Conservation (phyloP, 2,888 invertebrate genomes). For the Rhagonycha lutea region DNA sequence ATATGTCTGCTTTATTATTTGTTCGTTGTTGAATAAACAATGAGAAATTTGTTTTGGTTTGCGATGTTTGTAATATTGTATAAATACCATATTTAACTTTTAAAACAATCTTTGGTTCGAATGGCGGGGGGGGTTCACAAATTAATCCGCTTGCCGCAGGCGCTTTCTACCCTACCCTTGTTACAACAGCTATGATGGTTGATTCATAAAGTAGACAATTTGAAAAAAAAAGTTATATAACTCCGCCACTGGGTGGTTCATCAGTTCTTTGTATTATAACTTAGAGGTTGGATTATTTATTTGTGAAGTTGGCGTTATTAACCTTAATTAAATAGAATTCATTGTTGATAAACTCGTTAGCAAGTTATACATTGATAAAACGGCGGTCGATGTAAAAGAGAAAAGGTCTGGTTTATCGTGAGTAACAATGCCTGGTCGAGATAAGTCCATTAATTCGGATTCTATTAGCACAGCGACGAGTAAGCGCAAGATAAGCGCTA, state of each 20-base stretch:
- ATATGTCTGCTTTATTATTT: no score
- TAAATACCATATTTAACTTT: no score
- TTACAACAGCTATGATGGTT: no score
- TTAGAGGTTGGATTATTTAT: neutral
- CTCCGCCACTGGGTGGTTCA: neutral
- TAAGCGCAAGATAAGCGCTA: constrained; percentile 42
- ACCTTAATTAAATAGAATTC: constrained; percentile 42
- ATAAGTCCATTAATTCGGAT: constrained; percentile 46
- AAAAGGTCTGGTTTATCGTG: constrained; percentile 39
- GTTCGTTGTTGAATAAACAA: no score
- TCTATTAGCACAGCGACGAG: constrained; percentile 43
- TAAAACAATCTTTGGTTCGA: no score
- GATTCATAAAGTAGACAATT: no score
- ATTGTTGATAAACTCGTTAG: constrained; percentile 43
- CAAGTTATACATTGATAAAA: constrained; percentile 37
- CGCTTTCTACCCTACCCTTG: no score
- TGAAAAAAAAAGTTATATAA: no score
- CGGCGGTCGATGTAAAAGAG: constrained; percentile 38
- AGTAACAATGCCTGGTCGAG: constrained; percentile 39
- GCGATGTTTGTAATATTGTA: no score
- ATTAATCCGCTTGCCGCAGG: no score
- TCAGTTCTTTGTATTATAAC: neutral
- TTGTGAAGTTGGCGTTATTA: constrained; percentile 25
- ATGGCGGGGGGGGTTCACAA: no score
- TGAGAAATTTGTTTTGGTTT: no score